These are phyloP conservation scores for Junonia oenone DNA, from an alignment of 2,888 invertebrate genomes.

Conservation along the genomic window DNA sequence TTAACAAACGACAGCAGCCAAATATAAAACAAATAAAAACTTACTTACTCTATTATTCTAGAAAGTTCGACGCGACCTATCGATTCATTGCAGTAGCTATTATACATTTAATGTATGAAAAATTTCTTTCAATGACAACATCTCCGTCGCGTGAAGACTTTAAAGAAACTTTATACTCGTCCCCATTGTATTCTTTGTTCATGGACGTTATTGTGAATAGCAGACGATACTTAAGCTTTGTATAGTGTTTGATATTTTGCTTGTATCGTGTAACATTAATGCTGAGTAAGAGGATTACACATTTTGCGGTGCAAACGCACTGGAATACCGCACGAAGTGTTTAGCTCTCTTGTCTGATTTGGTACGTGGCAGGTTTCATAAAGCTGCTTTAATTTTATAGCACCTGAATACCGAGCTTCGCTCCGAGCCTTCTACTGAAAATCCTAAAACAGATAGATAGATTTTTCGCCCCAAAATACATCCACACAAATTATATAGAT, in stretches of 20 bases:
- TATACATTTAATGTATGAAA: neutral
- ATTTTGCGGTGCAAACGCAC: slow-evolving; percentile 1
- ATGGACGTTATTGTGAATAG: neutral
- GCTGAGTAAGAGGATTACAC: slow-evolving; percentile 11
- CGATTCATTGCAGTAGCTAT: neutral
- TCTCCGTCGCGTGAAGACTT: neutral
- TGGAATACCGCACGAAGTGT: slow-evolving; percentile 1
- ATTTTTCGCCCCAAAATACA: too few relatives aligned
- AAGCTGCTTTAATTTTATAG: too few relatives aligned
- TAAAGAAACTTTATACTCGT: neutral
- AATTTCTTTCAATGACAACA: neutral
- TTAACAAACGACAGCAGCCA: too few relatives aligned
- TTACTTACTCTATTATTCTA: neutral
- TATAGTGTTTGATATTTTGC: neutral
- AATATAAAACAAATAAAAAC: neutral
- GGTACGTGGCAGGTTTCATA: too few relatives aligned
- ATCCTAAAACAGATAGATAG: too few relatives aligned
- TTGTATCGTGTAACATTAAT: slow-evolving; percentile 5
- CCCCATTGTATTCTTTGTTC: neutral
- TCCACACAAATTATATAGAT: too few relatives aligned
- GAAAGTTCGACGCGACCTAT: neutral
- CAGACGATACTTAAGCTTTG: neutral
- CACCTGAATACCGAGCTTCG: too few relatives aligned
- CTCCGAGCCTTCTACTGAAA: too few relatives aligned
- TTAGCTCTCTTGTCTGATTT: too few relatives aligned